Conservation (phyloP, 53 echinoderm and acorn worm genomes). For the Apostichopus leukothele region DNA sequence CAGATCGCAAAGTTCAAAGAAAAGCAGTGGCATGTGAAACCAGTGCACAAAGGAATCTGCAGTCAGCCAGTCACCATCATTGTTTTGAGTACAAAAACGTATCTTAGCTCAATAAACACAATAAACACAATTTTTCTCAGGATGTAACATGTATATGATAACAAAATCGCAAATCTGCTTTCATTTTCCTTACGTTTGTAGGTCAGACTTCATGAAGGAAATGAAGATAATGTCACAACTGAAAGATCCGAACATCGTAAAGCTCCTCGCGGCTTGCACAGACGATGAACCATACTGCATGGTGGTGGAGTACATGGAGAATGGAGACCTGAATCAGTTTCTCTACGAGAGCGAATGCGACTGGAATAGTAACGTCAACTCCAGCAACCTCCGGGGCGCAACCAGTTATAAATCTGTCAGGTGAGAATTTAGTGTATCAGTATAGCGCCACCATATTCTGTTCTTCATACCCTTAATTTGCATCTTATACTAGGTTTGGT, state of each 20-base stretch:
- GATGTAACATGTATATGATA: too few species aligned
- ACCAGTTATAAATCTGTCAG: conserved; percentile 60
- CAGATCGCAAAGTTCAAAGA: too few species aligned
- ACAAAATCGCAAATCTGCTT: neutral
- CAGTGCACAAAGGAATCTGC: too few species aligned
- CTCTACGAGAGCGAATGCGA: conserved; percentile 82
- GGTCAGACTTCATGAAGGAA: conserved; percentile 98
- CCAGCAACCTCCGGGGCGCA: conserved; percentile 58
- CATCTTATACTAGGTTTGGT: too few species aligned
- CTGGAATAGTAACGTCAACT: conserved; percentile 54
- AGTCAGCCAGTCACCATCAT: too few species aligned
- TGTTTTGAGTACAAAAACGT: too few species aligned
- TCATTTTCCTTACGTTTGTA: conserved; percentile 17
- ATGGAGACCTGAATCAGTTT: conserved; percentile 89
- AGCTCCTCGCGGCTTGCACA: conserved; percentile 93
- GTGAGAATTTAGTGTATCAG: conserved; percentile 39
- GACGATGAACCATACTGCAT: conserved; percentile 93
- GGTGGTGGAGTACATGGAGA: conserved; percentile 97
- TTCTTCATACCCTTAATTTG: too few species aligned
- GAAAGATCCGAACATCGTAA: conserved; percentile 91
- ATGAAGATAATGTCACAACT: conserved; percentile 99
- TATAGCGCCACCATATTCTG: too few species aligned
- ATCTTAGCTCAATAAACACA: too few species aligned
- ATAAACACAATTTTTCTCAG: too few species aligned
- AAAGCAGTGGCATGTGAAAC: too few species aligned